Evolutionary conservation across 2,797 vertebrate species (phyloP).

Genomic region (Danio kyathit): DNA sequence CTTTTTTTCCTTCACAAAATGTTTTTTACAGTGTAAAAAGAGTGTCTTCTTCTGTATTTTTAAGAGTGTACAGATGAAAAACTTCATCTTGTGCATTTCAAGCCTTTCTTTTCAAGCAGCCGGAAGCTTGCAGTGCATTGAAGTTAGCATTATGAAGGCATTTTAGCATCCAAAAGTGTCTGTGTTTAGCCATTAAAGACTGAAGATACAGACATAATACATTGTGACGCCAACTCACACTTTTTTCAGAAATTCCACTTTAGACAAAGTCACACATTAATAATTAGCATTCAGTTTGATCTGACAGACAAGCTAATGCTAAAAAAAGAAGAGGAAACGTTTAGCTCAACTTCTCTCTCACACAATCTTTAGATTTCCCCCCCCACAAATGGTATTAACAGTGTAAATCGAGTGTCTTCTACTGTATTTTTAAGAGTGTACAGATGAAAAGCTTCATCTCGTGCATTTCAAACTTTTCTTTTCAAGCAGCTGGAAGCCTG

Average conservation of each 20-base stretch:
- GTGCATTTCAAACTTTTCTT: neutral
- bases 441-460: neutral
- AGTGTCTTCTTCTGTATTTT: no score
- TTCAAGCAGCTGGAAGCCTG: neutral
- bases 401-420: no score
- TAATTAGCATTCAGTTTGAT: neutral
- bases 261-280: neutral
- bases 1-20: no score
- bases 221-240: neutral
- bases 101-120: neutral
- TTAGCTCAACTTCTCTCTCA: no score
- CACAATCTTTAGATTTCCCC: no score
- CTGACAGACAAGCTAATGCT: neutral
- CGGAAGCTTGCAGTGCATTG: neutral
- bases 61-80: neutral
- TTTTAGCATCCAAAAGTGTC: neutral
- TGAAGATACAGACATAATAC: neutral
- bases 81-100: neutral
- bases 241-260: neutral
- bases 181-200: neutral
- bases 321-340: no score
- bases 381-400: no score
- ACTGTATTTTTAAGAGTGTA: no score
- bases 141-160: constrained; percentile 22
- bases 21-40: no score